phyloP scores from a whole-genome alignment of 2,797 vertebrate genomes.

The Sebastes umbrosus region DNA sequence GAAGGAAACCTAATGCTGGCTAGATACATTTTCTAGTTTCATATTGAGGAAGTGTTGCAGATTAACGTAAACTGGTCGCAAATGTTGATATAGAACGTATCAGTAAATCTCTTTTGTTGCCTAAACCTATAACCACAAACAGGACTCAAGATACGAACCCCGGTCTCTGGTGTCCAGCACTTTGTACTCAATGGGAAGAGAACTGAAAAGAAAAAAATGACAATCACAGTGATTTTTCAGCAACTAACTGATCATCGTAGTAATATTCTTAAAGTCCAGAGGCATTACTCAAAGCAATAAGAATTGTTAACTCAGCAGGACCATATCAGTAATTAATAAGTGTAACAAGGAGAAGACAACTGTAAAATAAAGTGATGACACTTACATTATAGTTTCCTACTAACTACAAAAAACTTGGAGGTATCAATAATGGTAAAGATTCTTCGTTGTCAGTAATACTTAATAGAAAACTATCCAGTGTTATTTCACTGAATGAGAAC shows the following conservation, averaged over 20 bases:
- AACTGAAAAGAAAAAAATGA: background rate
- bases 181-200: background rate
- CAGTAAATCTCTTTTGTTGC: background rate
- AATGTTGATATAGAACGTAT: background rate
- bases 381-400: background rate
- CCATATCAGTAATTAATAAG: constrained; percentile 29
- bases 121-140: background rate
- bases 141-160: background rate
- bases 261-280: background rate
- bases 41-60: background rate
- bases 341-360: background rate
- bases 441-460: background rate
- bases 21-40: background rate
- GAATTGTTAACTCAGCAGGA: constrained; percentile 23
- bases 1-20: background rate
- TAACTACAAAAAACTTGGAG: background rate
- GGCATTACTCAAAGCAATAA: constrained; percentile 14
- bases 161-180: background rate
- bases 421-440: background rate
- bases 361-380: constrained; percentile 22
- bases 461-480: too few relatives aligned
- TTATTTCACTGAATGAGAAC: background rate
- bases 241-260: background rate
- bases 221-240: background rate
- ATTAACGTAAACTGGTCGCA: background rate